Percentiles rank a stretch among this genome's conserved stretches.
phyloP scores from a whole-genome alignment of 37 sponge, comb jelly and placozoan species.

The Lycopodina hypogea region DNA sequence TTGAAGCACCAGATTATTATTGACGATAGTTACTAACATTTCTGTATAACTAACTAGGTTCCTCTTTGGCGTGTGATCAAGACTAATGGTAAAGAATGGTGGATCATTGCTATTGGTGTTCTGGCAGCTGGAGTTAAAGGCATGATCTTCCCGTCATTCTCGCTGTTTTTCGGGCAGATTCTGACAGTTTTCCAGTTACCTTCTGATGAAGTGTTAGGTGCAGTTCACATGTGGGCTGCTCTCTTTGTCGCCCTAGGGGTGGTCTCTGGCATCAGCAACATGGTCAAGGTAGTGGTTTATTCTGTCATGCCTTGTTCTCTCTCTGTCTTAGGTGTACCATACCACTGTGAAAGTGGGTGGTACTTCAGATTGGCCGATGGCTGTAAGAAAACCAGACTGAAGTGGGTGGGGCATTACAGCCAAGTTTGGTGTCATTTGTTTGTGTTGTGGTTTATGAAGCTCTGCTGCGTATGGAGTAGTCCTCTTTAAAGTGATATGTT shows the following conservation, averaged over 20 bases:
- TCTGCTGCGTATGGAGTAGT: too few species aligned
- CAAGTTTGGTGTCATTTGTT: too few species aligned
- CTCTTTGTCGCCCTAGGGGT: conserved; percentile 51
- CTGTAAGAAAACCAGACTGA: too few species aligned
- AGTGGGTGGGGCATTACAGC: too few species aligned
- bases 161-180: conserved; percentile 69
- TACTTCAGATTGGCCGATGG: too few species aligned
- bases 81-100: conserved; percentile 68
- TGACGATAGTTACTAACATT: too few species aligned
- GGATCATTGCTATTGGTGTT: conserved; percentile 57
- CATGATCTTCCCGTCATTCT: conserved; percentile 52
- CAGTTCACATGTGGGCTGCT: conserved; percentile 34
- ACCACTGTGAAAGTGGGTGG: too few species aligned
- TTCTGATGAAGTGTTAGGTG: conserved; percentile 4
- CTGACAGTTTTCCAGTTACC: conserved; percentile 30
- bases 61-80: conserved; percentile 26
- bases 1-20: not conserved
- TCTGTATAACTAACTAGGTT: too few species aligned
- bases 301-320: too few species aligned
- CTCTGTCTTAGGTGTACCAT: too few species aligned
- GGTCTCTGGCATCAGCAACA: not conserved
- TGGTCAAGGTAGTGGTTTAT: not conserved
- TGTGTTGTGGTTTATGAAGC: too few species aligned
- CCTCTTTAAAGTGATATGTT: too few species aligned
- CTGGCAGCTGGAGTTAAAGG: conserved; percentile 58